A percentile compares a stretch with the other conserved stretches of the same genome.
Conservation (phyloP, 1,140 invertebrate genomes). For the Hyphantria cunea region DNA sequence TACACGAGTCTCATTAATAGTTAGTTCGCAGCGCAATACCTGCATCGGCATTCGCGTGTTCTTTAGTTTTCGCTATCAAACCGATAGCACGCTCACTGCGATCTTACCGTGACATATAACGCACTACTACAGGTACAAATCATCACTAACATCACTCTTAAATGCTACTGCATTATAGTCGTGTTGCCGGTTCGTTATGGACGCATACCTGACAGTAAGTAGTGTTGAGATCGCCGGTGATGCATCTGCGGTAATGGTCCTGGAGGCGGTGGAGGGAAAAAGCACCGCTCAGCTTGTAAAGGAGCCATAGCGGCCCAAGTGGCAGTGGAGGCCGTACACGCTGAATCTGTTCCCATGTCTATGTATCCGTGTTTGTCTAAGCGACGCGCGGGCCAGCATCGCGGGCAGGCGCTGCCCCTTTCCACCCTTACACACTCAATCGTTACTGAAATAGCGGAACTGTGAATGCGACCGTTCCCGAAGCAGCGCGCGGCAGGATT, state of each 20-base stretch:
- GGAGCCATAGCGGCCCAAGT: not conserved
- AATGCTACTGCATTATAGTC: not conserved
- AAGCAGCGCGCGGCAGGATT: constrained; percentile 53
- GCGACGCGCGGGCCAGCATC: constrained; percentile 53
- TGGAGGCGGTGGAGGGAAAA: constrained; percentile 21
- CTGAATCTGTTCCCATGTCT: constrained; percentile 63
- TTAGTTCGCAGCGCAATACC: not conserved
- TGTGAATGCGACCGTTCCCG: constrained; percentile 53
- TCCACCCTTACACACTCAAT: constrained; percentile 53
- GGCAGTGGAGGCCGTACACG: constrained; percentile 1
- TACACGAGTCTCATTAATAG: constrained; percentile 1
- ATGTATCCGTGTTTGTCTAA: constrained; percentile 69
- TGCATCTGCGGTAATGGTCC: constrained; percentile 4
- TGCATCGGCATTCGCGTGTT: not conserved
- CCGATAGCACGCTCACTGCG: not conserved
- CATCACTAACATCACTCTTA: not conserved
- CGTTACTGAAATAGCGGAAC: constrained; percentile 37
- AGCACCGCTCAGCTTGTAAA: not conserved
- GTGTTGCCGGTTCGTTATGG: not conserved
- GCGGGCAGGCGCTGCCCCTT: constrained; percentile 36
- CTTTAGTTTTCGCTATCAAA: not conserved
- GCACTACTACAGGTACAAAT: too few relatives aligned
- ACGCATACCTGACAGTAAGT: constrained; percentile 14
- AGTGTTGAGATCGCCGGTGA: constrained; percentile 4
- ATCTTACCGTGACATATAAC: not conserved